These are phyloP conservation scores for Talpa occidentalis DNA, from an alignment of 2,113 vertebrate genomes.

Conservation along the genomic window DNA sequence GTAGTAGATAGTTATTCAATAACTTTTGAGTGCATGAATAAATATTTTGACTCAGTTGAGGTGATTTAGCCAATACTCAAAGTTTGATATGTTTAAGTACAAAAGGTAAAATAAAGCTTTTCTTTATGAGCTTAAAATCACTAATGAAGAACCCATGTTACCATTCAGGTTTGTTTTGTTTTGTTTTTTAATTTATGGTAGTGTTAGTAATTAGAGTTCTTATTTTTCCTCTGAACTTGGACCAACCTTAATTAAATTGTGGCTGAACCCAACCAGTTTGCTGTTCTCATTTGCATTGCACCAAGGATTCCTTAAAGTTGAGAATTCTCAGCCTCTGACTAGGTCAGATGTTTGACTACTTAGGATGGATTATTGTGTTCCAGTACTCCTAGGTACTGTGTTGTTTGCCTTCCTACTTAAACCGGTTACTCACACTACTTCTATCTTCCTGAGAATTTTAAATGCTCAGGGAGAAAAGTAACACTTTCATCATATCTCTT, in stretches of 20 bases:
- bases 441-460: neutral
- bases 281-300: neutral
- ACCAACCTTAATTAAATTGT: neutral
- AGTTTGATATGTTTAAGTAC: neutral
- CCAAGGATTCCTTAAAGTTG: constrained; percentile 7
- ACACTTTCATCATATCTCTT: neutral
- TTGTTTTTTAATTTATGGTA: neutral
- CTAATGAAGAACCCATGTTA: neutral
- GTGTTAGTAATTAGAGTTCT: neutral
- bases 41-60: constrained; percentile 15
- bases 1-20: neutral
- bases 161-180: neutral
- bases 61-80: neutral
- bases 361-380: constrained; percentile 3
- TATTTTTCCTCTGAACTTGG: neutral
- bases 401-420: neutral
- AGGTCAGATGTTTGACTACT: neutral
- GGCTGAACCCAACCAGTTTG: neutral
- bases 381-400: neutral
- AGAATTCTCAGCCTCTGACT: neutral
- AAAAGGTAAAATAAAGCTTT: neutral
- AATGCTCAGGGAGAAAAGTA: neutral
- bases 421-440: neutral
- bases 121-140: neutral
- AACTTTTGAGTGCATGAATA: neutral